These are phyloP conservation scores for Microcebus ravelobensis DNA, from an alignment of 2,113 vertebrate species.

Conservation along the genomic window DNA sequence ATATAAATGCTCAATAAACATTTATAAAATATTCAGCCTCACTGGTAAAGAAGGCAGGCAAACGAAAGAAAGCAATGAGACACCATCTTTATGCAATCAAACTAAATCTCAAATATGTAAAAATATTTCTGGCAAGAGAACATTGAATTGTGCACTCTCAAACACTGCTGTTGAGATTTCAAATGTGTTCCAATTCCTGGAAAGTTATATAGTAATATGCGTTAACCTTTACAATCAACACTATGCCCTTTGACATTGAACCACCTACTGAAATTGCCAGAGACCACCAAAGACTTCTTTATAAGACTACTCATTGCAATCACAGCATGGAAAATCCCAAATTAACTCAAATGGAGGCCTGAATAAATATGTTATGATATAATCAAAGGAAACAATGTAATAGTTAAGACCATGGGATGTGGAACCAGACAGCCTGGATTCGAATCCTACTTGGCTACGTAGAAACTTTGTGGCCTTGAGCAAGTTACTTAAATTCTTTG, in stretches of 20 bases:
- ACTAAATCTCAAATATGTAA: background rate
- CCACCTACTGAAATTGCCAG: background rate
- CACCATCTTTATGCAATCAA: background rate
- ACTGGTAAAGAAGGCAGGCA: background rate
- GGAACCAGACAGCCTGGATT: background rate
- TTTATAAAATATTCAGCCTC: background rate
- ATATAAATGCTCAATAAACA: background rate
- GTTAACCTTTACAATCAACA: background rate
- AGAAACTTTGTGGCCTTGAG: fast-evolving
- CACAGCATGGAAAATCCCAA: background rate
- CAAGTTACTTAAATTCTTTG: background rate
- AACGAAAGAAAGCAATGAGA: background rate
- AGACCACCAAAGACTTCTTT: background rate
- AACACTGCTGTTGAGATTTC: background rate
- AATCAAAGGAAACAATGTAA: background rate
- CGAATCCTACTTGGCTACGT: background rate
- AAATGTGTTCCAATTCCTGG: conserved; percentile 12
- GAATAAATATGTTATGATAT: background rate
- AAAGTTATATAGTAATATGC: background rate
- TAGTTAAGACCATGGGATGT: background rate
- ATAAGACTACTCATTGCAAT: background rate
- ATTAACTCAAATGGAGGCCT: background rate
- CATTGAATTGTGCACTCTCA: background rate
- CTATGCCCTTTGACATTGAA: background rate
- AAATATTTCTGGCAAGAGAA: background rate